Evolutionary conservation across 2,888 invertebrate species (phyloP).

Genomic region (Erebia aethiops): DNA sequence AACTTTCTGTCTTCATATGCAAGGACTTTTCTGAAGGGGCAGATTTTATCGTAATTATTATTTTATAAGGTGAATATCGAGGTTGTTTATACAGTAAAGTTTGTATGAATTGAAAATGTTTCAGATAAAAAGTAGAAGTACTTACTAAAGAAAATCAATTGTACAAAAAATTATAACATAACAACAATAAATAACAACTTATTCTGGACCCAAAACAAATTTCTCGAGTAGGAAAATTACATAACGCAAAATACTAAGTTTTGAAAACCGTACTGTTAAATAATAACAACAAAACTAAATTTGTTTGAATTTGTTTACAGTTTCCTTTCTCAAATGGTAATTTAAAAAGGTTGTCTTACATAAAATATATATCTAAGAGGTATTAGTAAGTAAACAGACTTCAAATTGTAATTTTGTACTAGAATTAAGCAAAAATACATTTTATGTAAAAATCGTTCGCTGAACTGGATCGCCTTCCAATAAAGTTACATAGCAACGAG

Average conservation of each 20-base stretch:
- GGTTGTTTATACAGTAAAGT: neutral
- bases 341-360: neutral
- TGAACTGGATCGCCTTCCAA: neutral
- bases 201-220: neutral
- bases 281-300: neutral
- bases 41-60: too few species aligned
- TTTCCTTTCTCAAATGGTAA: neutral
- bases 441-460: neutral
- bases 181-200: neutral
- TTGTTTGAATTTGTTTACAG: neutral
- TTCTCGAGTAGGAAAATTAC: conserved; percentile 29
- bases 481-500: neutral
- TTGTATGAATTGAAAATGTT: neutral
- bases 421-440: neutral
- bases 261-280: neutral
- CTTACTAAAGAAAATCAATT: too few species aligned
- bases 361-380: neutral
- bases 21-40: too few species aligned
- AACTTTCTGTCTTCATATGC: too few species aligned
- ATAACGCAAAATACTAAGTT: conserved; percentile 33
- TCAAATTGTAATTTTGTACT: neutral
- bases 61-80: too few species aligned
- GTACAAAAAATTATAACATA: neutral
- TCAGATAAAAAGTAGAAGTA: neutral
- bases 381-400: neutral